A percentile compares a stretch with the other conserved stretches of the same genome.
Evolutionary conservation across 2,797 vertebrate species (phyloP).

Genomic region (Neopelma chrysocephalum): DNA sequence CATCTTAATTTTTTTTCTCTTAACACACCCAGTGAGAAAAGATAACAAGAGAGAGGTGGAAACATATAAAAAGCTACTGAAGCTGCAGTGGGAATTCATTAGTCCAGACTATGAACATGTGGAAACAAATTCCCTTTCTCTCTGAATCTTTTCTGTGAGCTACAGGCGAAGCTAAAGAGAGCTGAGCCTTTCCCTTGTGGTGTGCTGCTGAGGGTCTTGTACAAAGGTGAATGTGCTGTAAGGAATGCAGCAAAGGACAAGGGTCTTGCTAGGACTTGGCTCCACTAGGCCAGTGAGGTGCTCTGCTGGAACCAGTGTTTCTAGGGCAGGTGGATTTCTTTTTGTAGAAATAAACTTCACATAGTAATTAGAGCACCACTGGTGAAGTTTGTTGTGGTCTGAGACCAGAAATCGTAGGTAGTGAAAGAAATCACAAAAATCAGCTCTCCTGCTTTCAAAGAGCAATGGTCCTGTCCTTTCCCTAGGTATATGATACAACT

Average conservation of each 20-base stretch:
- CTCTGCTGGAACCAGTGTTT: neutral
- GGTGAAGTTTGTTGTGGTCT: neutral
- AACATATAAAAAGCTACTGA: neutral
- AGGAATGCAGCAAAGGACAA: neutral
- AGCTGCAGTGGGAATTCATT: neutral
- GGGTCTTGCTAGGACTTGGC: neutral
- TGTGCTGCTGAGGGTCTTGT: neutral
- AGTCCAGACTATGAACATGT: fast-evolving
- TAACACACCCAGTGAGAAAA: neutral
- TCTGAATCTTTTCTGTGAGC: neutral
- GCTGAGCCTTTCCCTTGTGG: neutral
- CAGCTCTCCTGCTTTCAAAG: neutral
- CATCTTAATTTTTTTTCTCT: neutral
- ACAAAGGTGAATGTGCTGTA: neutral
- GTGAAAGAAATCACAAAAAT: neutral
- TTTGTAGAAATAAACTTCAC: neutral
- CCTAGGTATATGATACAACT: neutral
- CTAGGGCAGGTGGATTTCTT: neutral
- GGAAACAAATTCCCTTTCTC: neutral
- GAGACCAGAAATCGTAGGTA: neutral
- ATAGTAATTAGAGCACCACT: neutral
- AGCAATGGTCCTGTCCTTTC: neutral
- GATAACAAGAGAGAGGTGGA: neutral
- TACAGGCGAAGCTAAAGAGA: neutral
- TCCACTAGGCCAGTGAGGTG: neutral